Evolutionary conservation across 2,113 vertebrate species (phyloP).

Genomic region (Solenodon paradoxus): DNA sequence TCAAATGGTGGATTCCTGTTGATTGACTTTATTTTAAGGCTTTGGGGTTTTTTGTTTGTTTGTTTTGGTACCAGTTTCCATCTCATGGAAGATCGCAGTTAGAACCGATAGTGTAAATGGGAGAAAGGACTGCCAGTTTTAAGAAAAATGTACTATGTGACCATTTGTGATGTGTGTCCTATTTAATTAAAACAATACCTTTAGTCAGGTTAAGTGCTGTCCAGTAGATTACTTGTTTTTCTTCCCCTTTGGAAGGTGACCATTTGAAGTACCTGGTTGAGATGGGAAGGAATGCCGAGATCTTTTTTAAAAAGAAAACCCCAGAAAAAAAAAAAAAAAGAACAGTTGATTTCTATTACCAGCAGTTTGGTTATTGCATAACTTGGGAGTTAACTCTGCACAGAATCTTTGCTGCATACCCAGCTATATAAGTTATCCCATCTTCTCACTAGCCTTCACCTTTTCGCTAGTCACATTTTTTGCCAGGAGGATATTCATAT

Average conservation of each 20-base stretch:
- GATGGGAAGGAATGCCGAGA: conserved; percentile 5
- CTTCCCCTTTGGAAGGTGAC: neutral
- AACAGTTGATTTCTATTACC: conserved; percentile 64
- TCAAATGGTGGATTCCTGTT: neutral
- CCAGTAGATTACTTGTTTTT: neutral
- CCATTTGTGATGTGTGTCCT: neutral
- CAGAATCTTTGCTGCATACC: conserved; percentile 10
- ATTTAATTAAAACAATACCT: neutral
- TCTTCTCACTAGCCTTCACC: neutral
- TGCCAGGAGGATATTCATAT: neutral
- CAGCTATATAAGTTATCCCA: neutral
- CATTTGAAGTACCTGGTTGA: conserved; percentile 4
- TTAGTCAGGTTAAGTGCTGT: neutral
- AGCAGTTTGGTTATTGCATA: conserved; percentile 69
- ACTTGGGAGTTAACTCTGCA: conserved; percentile 36
- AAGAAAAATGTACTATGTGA: neutral
- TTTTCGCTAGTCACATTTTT: neutral
- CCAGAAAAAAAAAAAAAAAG: conserved; percentile 49
- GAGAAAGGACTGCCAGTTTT: neutral
- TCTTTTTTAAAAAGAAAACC: conserved; percentile 33
- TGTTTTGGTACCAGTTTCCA: neutral
- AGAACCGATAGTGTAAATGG: neutral
- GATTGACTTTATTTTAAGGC: neutral
- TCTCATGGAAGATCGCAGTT: neutral
- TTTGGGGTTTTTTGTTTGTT: neutral